phyloP scores from a whole-genome alignment of 1,140 invertebrate genomes.

The Drosophila nannoptera region DNA sequence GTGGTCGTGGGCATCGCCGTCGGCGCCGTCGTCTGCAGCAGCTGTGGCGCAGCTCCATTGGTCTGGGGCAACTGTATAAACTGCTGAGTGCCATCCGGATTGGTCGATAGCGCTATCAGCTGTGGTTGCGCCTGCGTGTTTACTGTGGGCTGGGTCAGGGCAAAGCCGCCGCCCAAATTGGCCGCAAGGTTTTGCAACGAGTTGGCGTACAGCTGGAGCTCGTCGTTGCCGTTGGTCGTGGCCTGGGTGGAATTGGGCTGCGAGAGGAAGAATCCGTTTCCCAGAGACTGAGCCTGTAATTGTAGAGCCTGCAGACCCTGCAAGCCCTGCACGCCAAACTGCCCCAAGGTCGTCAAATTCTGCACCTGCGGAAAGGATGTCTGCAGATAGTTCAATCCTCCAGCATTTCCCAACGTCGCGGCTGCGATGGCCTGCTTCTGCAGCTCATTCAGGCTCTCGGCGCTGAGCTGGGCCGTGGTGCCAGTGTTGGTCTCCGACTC shows the following conservation, averaged over 20 bases:
- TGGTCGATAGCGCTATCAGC: constrained; percentile 69
- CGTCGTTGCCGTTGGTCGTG: constrained; percentile 36
- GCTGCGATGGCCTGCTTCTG: constrained; percentile 60
- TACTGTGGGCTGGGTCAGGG: constrained; percentile 56
- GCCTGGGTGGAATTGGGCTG: constrained; percentile 44
- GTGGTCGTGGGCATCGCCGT: constrained; percentile 42
- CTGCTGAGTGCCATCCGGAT: constrained; percentile 71
- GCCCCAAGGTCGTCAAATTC: constrained; percentile 70
- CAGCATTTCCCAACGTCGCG: constrained; percentile 36
- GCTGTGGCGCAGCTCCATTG: constrained; percentile 20
- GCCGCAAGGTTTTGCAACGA: constrained; percentile 67
- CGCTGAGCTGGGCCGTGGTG: constrained; percentile 32
- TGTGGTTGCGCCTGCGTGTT: constrained; percentile 56
- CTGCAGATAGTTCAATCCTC: constrained; percentile 66
- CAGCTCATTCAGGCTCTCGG: constrained; percentile 59
- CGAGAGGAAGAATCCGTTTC: constrained; percentile 71
- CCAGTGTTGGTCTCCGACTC: constrained; percentile 81
- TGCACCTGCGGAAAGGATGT: constrained; percentile 60
- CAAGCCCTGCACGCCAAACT: constrained; percentile 56
- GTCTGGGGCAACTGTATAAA: constrained; percentile 71
- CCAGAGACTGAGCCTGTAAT: constrained; percentile 65
- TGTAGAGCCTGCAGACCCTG: constrained; percentile 63
- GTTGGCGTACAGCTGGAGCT: constrained; percentile 69
- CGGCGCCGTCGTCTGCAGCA: constrained; percentile 32
- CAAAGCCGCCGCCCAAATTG: constrained; percentile 67